Conservation (phyloP, 2,797 vertebrate species). For the Aeoliscus strigatus region DNA sequence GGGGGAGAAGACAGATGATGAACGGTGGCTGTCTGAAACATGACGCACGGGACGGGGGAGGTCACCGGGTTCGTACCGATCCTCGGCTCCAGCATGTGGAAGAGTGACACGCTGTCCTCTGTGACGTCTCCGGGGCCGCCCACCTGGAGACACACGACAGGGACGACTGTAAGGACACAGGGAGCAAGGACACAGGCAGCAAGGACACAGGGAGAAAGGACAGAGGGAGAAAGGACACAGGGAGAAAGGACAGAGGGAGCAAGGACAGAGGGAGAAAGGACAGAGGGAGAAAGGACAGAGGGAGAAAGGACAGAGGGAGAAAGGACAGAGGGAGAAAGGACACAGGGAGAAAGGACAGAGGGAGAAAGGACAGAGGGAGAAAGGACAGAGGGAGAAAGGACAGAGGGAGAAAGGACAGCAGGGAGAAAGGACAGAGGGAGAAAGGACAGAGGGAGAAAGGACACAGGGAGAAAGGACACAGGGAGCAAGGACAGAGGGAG, state of each 20-base stretch:
- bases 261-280: too few species aligned
- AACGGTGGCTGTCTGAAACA: too few species aligned
- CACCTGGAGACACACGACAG: conserved; percentile 78
- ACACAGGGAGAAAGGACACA: conserved; percentile 78
- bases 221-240: too few species aligned
- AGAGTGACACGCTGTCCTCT: conserved; percentile 85
- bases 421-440: background rate
- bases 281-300: too few species aligned
- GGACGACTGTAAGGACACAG: too few species aligned
- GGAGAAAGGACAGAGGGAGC: background rate
- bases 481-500: background rate
- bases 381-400: background rate
- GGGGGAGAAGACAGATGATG: too few species aligned
- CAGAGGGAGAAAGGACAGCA: background rate
- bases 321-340: background rate
- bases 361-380: background rate
- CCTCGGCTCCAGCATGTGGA: conserved; percentile 86
- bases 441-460: background rate
- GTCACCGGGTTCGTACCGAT: conserved; percentile 84
- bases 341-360: conserved; percentile 78
- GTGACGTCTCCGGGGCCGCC: conserved; percentile 82
- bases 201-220: background rate
- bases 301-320: background rate
- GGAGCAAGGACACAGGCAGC: too few species aligned
- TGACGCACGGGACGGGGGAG: too few species aligned